Conservation (phyloP, 2,797 vertebrate genomes). For the Chaunax sp. region DNA sequence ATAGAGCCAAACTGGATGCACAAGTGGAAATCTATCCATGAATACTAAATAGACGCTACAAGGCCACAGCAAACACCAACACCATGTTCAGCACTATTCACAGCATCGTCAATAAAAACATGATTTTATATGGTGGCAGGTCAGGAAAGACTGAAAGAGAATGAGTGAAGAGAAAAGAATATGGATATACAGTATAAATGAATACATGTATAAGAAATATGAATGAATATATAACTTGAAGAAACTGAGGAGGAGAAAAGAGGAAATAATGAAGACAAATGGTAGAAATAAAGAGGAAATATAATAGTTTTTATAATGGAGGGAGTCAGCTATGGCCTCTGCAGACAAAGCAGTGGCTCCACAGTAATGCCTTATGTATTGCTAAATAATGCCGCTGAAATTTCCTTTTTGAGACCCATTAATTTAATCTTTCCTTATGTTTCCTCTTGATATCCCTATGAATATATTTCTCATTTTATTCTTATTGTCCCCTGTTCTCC, state of each 20-base stretch:
- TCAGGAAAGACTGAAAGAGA: neutral
- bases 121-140: neutral
- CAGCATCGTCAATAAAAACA: neutral
- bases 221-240: neutral
- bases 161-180: too few species aligned
- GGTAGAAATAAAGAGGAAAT: slow-evolving; percentile 18
- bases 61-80: slow-evolving; percentile 1
- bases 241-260: neutral
- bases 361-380: slow-evolving; percentile 11
- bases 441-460: slow-evolving; percentile 13
- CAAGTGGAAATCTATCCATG: neutral
- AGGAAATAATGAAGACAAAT: slow-evolving; percentile 20
- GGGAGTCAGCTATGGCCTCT: slow-evolving; percentile 20
- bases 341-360: slow-evolving; percentile 9
- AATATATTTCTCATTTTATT: slow-evolving; percentile 7
- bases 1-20: slow-evolving; percentile 7
- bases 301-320: slow-evolving; percentile 18
- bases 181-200: too few species aligned
- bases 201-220: neutral
- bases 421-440: slow-evolving; percentile 14
- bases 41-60: slow-evolving; percentile 15
- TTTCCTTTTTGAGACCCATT: slow-evolving; percentile 25
- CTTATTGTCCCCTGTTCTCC: neutral
- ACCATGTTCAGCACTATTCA: neutral
- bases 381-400: slow-evolving; percentile 19